Base-by-base conservation (phyloP, 2,113 vertebrate species). In the Lepus europaeus region DNA sequence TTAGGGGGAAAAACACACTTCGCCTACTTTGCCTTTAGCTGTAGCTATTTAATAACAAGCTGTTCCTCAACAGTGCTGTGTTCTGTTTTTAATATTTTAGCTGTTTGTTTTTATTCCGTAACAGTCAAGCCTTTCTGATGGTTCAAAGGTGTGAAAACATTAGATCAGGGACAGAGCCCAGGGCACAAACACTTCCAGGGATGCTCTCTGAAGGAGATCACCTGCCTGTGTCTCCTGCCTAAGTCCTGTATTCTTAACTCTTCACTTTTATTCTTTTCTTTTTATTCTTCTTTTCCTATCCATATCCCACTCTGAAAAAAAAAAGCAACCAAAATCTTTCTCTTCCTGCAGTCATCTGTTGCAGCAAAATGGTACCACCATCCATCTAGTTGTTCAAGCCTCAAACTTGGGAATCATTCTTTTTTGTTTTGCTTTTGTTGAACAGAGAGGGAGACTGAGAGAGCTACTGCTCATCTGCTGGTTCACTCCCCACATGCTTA, bases 81-180 rank as follows among this genome's bases (percentile, higher is more conserved):
- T 53, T 92, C 76, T 81, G 83, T 85, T 85, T 94, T 96, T 91
- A 94, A 89, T 89, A 84, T 92, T 89, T 96, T 79, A 88, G 92
- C 87, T 73, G 51, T 91, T 90, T 89, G 73, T 89, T 95, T 96
- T 94, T 95, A 92, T 87, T 85, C 73, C 49, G 49, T 36, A 90
- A 87, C 56, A 87, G n/a, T 91, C 51, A 72, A 90, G 77, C 36
- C 49, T 69, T 84, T 45, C 23, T 27, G 85, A 72, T 90, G 19
- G 29, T 92, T 84, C 36, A 88, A 16, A 76, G 51, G 84, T 25
- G 66, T 74, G 70, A 88, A 85, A 70, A 87, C 39, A 72, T 73
- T 72, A 82, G 86, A 56, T n/a, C 49, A 90, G 82, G 19, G 31
- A 63, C 36, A 2, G 3, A 12, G 49, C n/a, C 31, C 13, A 31